A percentile compares a stretch with the other conserved stretches of the same genome.
Evolutionary conservation across 1,140 invertebrate species (phyloP).

Genomic region (Nymphalis io): DNA sequence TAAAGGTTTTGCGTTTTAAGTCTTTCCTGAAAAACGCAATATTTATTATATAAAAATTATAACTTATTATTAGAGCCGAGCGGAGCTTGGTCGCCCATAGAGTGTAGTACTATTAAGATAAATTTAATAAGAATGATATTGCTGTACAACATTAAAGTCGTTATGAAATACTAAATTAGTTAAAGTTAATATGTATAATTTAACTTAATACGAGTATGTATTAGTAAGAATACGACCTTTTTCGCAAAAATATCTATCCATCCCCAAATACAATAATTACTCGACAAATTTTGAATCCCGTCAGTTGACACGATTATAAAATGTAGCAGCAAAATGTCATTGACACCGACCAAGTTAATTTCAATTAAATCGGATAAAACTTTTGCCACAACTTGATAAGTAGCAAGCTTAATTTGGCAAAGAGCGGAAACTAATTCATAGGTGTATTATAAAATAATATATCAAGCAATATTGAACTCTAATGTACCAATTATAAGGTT

Average conservation of each 20-base stretch:
- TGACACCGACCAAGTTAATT: neutral
- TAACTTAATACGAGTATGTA: too few species aligned
- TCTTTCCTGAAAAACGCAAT: too few species aligned
- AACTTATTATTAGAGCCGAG: too few species aligned
- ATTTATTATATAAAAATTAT: too few species aligned
- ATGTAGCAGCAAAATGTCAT: conserved; percentile 14
- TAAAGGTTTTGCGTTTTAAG: too few species aligned
- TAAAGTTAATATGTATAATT: too few species aligned
- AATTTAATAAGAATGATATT: too few species aligned
- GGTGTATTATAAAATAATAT: conserved; percentile 4
- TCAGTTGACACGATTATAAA: neutral
- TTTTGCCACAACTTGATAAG: conserved; percentile 15
- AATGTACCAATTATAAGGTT: conserved; percentile 22
- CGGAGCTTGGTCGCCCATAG: too few species aligned
- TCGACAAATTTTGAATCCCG: neutral
- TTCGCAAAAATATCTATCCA: neutral
- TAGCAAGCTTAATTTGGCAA: conserved; percentile 13
- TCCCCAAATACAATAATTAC: neutral
- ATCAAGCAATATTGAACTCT: conserved; percentile 19
- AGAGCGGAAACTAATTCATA: conserved; percentile 34
- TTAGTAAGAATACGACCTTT: neutral
- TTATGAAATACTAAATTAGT: too few species aligned
- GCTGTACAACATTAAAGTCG: too few species aligned
- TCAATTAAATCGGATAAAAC: conserved; percentile 12
- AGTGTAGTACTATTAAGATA: too few species aligned